These are phyloP conservation scores for Myopa tessellatipennis DNA, from an alignment of 2,888 invertebrate genomes.

Conservation along the genomic window DNA sequence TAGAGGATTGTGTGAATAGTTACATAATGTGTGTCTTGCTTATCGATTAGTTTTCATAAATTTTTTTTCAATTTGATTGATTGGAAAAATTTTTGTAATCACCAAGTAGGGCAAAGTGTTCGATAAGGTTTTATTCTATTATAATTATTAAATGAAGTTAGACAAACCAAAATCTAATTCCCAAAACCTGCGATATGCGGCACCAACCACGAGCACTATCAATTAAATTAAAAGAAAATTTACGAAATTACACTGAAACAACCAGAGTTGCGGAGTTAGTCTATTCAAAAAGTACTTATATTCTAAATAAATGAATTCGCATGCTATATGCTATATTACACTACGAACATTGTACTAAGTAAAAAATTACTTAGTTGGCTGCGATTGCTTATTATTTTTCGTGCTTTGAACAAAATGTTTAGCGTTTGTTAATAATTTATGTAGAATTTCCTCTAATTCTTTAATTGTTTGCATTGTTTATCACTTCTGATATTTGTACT, in stretches of 20 bases:
- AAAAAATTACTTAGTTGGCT: too few relatives aligned
- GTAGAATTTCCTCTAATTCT: too few relatives aligned
- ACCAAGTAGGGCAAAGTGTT: not conserved
- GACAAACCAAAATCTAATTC: slow-evolving; percentile 40
- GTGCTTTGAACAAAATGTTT: too few relatives aligned
- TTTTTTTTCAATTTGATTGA: not conserved
- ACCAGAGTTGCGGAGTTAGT: not conserved
- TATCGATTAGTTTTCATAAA: not conserved
- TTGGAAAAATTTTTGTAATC: not conserved
- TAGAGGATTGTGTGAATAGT: not conserved
- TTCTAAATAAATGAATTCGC: too few relatives aligned
- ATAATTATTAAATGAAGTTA: slow-evolving; percentile 39
- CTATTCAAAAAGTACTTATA: too few relatives aligned
- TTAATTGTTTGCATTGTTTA: too few relatives aligned
- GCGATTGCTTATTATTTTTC: too few relatives aligned
- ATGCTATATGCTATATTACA: too few relatives aligned
- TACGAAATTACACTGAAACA: not conserved
- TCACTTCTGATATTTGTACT: too few relatives aligned
- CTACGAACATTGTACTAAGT: too few relatives aligned
- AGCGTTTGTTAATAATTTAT: too few relatives aligned
- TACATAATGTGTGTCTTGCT: slow-evolving; percentile 25
- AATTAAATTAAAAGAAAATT: slow-evolving; percentile 45
- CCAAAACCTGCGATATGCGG: slow-evolving; percentile 46
- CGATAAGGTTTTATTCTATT: not conserved
- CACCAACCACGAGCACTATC: slow-evolving; percentile 48